Base-by-base conservation (phyloP, 2,888 invertebrate genomes). In the Sphinx pinastri region DNA sequence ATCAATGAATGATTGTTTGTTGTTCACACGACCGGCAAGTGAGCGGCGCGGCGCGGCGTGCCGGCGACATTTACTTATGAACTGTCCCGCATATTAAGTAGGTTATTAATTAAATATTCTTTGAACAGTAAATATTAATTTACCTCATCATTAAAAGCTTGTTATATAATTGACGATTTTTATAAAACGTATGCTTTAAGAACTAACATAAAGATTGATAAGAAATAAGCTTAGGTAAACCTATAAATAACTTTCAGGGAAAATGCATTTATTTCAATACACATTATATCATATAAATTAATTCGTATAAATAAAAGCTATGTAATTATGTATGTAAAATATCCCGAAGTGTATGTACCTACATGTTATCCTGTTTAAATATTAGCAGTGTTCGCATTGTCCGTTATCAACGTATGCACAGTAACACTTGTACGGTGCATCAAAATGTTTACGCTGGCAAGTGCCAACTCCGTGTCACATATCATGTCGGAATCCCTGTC, bases 401-500 rank as follows among this genome's bases (percentile, higher is more conserved):
- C 10, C 38, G 52, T 60, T 69, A 69, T 69, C 69, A 45, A 38
- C 19, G 52, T 69, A 38, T 69, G 19, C 49, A 49, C 55, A 57
- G 55, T 54, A 68, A 68, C 67, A 60, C 67, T 60, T 58, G 60
- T 59, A 67, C 70, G 70, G 38, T 49, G 49, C 71, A 47, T 63
- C 63, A 63, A 63, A 74, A 74, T 75, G 73, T 77, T 78, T 77
- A 76, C 75, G 73, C 74, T 74, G 77, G 78, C 74, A 68, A 68
- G 71, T 71, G 77, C 78, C 74, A 68, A 67, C 71, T 71, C 74
- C 75, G 72, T 75, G 77, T 81, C 80, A 78, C 74, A 78, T 80
- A 76, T 76, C 79, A 77, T 76, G 74, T 77, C 75, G 71, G 68
- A 63, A 66, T 68, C 67, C 38, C 38, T 59, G 66, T 70, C 79